Base-by-base conservation (phyloP, 2,797 vertebrate genomes). In the Bovichtus variegatus region DNA sequence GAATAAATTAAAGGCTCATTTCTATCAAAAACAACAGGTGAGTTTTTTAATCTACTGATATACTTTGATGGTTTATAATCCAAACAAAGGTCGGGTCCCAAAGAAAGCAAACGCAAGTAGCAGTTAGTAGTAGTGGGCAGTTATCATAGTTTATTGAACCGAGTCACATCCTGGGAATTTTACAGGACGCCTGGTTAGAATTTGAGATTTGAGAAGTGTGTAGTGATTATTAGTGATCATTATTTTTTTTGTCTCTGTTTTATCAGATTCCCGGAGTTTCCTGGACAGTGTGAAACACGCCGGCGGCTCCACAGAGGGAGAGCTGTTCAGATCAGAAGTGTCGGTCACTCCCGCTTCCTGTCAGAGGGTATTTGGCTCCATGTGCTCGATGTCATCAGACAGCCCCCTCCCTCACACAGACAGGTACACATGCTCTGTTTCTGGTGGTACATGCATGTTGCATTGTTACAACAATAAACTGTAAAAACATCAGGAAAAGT, bases 201-300 rank as follows among this genome's bases (percentile, higher is more conserved):
- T 68, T 18, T 49, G 27, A 36, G 4, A 9, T n/a, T 15, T 9
- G 10, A 57, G 11, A 44, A 19, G 15, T 36, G 0, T 57, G 34
- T 3, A 13, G 11, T 31, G 34, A n/a, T n/a, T n/a, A n/a, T n/a
- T n/a, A n/a, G n/a, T n/a, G n/a, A n/a, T n/a, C 27, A 23, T 25
- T 40, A 9, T 60, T 27, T 55, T 47, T 38, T 27, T 6, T 40
- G 12, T 23, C 63, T 59, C 12, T 73, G 44, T 54, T 76, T 43
- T 61, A n/a, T 9, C 91, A 98, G 97, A 97, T 55, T 93, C 95
- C n/a, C 92, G 82, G 29, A 91, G 93, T 89, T 97, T 94, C 81
- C 62, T 84, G 2, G 97, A 98, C 83, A 78, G 84, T 23, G 90
- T 95, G 81, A 94, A 89, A 69, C 96, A 93, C 66, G 4, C 90